Conservation (phyloP, 2,797 vertebrate genomes). For the Heterohyrax brucei region DNA sequence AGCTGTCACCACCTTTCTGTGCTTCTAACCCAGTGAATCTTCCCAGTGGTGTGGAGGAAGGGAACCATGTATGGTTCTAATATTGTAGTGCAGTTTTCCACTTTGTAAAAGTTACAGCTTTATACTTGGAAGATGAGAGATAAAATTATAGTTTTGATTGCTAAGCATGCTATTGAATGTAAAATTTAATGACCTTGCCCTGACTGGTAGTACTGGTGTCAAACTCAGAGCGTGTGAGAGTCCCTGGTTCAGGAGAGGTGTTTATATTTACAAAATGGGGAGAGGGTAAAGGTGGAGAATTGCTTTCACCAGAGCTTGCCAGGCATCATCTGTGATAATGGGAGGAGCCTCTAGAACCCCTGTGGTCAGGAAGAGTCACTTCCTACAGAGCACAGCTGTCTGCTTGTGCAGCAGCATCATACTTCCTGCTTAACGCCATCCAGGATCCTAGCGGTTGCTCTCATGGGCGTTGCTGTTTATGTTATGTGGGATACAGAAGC, state of each 20-base stretch:
- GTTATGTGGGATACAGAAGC: background rate
- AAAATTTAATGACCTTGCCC: background rate
- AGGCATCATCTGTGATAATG: background rate
- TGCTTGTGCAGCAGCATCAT: background rate
- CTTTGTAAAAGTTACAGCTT: background rate
- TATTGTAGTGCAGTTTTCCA: slow-evolving; percentile 1
- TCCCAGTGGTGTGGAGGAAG: background rate
- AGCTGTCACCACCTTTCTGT: background rate
- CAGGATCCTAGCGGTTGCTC: background rate
- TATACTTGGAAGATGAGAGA: background rate
- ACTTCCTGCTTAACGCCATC: background rate
- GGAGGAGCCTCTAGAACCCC: background rate
- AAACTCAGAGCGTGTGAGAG: background rate
- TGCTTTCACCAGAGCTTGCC: background rate
- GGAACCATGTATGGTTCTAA: background rate
- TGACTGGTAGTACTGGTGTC: background rate
- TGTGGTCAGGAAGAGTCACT: slow-evolving; percentile 20
- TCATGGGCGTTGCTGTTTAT: background rate
- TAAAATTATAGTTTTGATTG: background rate
- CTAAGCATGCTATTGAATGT: background rate
- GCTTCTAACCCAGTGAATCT: background rate
- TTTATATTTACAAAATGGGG: background rate
- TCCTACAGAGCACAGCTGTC: slow-evolving; percentile 25
- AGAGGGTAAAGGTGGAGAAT: background rate
- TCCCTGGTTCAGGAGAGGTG: background rate